Base-by-base conservation (phyloP, 2,888 invertebrate genomes). In the Allacma fusca region DNA sequence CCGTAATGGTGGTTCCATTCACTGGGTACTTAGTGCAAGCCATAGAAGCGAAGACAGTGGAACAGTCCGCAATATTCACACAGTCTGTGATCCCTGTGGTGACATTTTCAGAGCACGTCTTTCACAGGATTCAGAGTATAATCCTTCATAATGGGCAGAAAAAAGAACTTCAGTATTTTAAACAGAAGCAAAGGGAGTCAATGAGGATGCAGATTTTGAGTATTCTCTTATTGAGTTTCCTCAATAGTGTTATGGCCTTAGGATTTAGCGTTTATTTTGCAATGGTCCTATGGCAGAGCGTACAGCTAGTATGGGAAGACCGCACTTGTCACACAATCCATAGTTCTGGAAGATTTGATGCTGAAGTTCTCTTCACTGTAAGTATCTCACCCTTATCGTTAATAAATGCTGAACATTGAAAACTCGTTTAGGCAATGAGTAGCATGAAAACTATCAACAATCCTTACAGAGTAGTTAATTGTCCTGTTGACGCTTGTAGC, bases 311-410 rank as follows among this genome's bases (percentile, higher is more conserved):
- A 28, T 67, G 67, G 67, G 34, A 67, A 26, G 4, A 29, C 29
- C 23, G 67, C 23, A 12, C 28, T 1, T 67, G 67, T 67, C n/a
- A 29, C 13, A 7, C 1, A 9, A 16, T 26, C 24, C 34, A 67
- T 29, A 19, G 28, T 12, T 26, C 19, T 19, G n/a, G 19, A 29
- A 29, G 4, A 12, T 67, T 67, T 29, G 67, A 67, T 67, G 29
- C 67, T 26, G 29, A 67, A 67, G 29, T 67, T 19, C 24, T 67
- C 19, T 67, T 67, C n/a, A 67, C 29, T 23, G 67, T 67, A 29
- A 67, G 13, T 62, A 4, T 19, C 21, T 21, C n/a, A n/a, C n/a
- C n/a, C n/a, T n/a, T n/a, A n/a, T n/a, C n/a, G n/a, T n/a, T n/a
- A n/a, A n/a, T n/a, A n/a, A n/a, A n/a, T n/a, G n/a, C n/a, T n/a